Evolutionary conservation across 2,797 vertebrate genomes (phyloP).

Genomic region (Paramormyrops hopkinsi): DNA sequence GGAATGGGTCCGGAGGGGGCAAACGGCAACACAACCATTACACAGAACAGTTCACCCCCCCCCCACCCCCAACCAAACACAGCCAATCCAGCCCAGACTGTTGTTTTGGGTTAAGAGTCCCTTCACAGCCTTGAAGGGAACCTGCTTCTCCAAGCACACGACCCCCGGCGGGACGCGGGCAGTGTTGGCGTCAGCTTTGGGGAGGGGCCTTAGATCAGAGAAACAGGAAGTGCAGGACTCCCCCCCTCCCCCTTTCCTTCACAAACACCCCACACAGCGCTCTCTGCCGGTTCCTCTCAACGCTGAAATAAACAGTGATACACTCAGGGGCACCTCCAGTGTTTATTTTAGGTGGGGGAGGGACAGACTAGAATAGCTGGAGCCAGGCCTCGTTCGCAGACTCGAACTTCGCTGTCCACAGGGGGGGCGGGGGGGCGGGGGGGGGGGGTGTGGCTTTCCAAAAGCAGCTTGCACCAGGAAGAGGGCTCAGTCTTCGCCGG

Average conservation of each 20-base stretch:
- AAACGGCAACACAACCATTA: neutral
- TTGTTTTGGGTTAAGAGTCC: neutral
- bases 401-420: neutral
- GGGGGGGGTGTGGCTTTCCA: neutral
- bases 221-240: neutral
- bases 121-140: conserved; percentile 24
- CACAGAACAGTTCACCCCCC: neutral
- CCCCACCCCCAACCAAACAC: neutral
- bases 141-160: conserved; percentile 41
- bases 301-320: neutral
- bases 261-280: neutral
- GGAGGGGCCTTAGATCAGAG: neutral
- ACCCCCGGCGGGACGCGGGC: conserved; percentile 40
- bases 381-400: neutral
- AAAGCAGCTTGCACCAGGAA: neutral
- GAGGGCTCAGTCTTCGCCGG: neutral
- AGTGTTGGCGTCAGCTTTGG: conserved; percentile 22
- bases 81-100: neutral
- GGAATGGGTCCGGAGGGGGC: neutral
- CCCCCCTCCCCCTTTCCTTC: neutral
- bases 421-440: neutral
- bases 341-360: conserved; percentile 6
- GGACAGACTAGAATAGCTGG: neutral
- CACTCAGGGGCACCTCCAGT: conserved; percentile 13
- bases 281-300: neutral